Evolutionary conservation across 2,113 vertebrate genomes (phyloP), one percentile per base, ranked within the genome.

Genomic region (Vulpes lagopus): DNA sequence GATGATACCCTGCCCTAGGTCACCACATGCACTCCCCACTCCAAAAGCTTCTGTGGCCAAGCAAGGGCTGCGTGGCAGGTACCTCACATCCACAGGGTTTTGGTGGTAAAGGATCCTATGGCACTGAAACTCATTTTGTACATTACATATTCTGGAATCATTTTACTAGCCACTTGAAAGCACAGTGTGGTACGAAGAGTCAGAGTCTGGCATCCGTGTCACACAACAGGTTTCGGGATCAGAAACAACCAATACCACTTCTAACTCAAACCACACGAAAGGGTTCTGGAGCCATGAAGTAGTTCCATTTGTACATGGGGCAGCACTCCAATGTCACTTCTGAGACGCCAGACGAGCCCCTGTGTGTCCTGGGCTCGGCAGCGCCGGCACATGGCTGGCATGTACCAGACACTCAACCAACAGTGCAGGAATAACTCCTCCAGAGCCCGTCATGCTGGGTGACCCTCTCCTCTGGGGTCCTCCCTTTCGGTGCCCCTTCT

Each of bases 181-280:
- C 4, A 0, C 20, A 30, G 67, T 8, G 10, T 25, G 96, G 97
- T 38, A 23, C 2, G 3, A 3, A 11, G 80, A 20, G 64, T 76
- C 71, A 67, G 57, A 2, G 80, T 20, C 85, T 91, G 96, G 97
- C 92, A 51, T 20, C 79, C 19, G n/a, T 23, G 57, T 95, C 90
- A 22, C 91, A 94, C 62, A 53, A n/a, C 96, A 96, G 97, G 97
- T 94, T 92, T 84, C 35, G 51, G 85, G 79, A 74, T 59, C 92
- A 95, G 84, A 96, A 69, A 43, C 64, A 85, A 60, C 93, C 84
- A 55, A 91, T 35, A 84, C 95, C 96, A 78, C 90, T 90, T 96
- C 97, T 98, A 32, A 97, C 83, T 79, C 17, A 69, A 76, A 91
- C 94, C 97, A 96, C 97, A 94, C n/a, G 2, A 74, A 88, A 97